Evolutionary conservation across 2,113 vertebrate genomes (phyloP).

Genomic region (Nothocercus julius): DNA sequence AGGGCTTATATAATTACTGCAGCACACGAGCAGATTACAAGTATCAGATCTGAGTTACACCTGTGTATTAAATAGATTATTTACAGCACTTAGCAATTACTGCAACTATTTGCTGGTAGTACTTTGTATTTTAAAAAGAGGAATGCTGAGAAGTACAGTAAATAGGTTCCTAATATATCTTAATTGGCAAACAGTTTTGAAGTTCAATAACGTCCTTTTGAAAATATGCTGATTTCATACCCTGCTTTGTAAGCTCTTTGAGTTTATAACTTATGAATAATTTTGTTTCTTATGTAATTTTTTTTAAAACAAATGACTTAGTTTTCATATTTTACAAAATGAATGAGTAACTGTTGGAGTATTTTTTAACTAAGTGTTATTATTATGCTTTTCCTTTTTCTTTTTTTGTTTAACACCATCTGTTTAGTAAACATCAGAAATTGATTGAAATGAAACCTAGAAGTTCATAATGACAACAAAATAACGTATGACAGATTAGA

Average conservation of each 20-base stretch:
- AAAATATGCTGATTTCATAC: constrained; percentile 16
- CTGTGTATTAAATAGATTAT: constrained; percentile 17
- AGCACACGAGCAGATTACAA: constrained; percentile 20
- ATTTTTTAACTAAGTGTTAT: constrained; percentile 58
- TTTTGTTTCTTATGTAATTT: constrained; percentile 15
- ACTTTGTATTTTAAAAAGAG: constrained; percentile 11
- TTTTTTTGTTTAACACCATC: constrained; percentile 66
- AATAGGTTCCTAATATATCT: background rate
- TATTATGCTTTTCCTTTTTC: constrained; percentile 61
- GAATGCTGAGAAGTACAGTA: background rate
- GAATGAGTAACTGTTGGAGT: constrained; percentile 36
- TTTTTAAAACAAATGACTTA: constrained; percentile 7
- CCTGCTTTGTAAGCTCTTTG: constrained; percentile 33
- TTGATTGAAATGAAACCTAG: constrained; percentile 75
- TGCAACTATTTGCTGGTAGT: background rate
- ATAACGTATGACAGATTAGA: constrained; percentile 78
- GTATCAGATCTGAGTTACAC: background rate
- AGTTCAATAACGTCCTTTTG: background rate
- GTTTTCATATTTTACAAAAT: constrained; percentile 54
- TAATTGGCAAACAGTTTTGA: constrained; percentile 27
- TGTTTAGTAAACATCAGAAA: constrained; percentile 79
- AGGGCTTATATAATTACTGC: constrained; percentile 14
- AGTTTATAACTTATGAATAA: constrained; percentile 30
- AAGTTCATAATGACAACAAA: constrained; percentile 76
- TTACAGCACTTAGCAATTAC: constrained; percentile 8